These are phyloP conservation scores for Ochotona curzoniae DNA, from an alignment of 2,113 vertebrate species.

Conservation along the genomic window DNA sequence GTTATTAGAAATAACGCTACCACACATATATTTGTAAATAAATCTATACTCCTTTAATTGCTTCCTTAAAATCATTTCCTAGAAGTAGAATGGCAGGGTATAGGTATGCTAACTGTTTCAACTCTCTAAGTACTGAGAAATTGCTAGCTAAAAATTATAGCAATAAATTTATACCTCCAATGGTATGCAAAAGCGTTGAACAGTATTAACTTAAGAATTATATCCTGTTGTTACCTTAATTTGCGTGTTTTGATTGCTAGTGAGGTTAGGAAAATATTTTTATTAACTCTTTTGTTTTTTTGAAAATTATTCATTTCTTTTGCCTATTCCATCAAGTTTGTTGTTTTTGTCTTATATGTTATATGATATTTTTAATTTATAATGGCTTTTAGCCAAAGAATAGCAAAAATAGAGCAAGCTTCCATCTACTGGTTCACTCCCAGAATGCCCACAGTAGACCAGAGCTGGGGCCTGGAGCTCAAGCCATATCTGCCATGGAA, in stretches of 20 bases:
- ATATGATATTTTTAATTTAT: not conserved
- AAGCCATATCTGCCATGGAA: no score
- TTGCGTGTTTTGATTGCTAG: not conserved
- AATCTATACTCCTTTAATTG: not conserved
- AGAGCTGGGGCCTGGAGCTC: no score
- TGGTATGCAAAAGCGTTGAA: not conserved
- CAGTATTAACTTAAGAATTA: constrained; percentile 3
- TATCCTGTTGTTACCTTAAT: not conserved
- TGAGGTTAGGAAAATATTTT: not conserved
- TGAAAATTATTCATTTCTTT: constrained; percentile 25
- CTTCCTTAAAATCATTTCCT: constrained; percentile 4
- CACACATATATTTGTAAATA: not conserved
- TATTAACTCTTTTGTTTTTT: constrained; percentile 23
- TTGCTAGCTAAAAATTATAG: not conserved
- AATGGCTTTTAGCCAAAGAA: no score
- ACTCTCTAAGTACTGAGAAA: not conserved
- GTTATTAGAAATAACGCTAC: not conserved
- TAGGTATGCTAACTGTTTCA: not conserved
- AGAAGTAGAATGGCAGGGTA: not conserved
- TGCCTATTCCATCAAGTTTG: not conserved
- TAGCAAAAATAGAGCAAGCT: no score
- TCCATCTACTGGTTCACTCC: no score
- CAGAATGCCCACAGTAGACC: no score
- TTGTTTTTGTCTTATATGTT: constrained; percentile 24
- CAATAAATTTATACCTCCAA: not conserved